Evolutionary conservation across 1,140 invertebrate species (phyloP).

Genomic region (Heliconius himera): DNA sequence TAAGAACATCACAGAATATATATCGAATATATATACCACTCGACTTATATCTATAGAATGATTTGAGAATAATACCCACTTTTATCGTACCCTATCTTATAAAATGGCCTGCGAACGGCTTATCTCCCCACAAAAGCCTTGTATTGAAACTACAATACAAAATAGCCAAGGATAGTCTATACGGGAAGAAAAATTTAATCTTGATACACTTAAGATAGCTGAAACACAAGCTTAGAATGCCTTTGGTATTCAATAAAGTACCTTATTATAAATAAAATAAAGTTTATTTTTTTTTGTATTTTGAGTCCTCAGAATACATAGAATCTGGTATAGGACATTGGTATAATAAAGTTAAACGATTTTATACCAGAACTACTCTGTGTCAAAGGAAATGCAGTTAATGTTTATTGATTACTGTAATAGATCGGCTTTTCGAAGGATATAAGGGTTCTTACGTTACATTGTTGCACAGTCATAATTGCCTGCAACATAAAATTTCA

Average conservation of each 20-base stretch:
- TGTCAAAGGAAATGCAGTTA: not conserved
- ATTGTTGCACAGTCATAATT: not conserved
- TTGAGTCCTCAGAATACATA: not conserved
- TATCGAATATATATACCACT: too few species aligned
- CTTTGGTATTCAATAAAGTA: not conserved
- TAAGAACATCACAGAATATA: too few species aligned
- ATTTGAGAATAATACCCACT: slow-evolving; percentile 31
- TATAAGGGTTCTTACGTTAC: not conserved
- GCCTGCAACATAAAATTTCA: not conserved
- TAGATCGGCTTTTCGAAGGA: not conserved
- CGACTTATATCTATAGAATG: not conserved
- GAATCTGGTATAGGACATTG: not conserved
- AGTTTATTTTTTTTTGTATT: not conserved
- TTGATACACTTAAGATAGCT: slow-evolving; percentile 33
- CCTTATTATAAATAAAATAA: not conserved
- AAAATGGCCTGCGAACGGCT: slow-evolving; percentile 40
- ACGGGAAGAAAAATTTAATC: slow-evolving; percentile 34
- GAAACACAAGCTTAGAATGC: not conserved
- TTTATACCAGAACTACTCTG: not conserved
- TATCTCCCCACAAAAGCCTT: slow-evolving; percentile 49
- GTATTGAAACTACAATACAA: slow-evolving; percentile 43
- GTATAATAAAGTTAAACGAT: slow-evolving; percentile 12
- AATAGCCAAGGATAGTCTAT: slow-evolving; percentile 32
- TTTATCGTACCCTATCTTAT: slow-evolving; percentile 43
- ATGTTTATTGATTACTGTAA: not conserved